phyloP scores from a whole-genome alignment of 2,888 invertebrate genomes.

The Coenonympha glycerion region DNA sequence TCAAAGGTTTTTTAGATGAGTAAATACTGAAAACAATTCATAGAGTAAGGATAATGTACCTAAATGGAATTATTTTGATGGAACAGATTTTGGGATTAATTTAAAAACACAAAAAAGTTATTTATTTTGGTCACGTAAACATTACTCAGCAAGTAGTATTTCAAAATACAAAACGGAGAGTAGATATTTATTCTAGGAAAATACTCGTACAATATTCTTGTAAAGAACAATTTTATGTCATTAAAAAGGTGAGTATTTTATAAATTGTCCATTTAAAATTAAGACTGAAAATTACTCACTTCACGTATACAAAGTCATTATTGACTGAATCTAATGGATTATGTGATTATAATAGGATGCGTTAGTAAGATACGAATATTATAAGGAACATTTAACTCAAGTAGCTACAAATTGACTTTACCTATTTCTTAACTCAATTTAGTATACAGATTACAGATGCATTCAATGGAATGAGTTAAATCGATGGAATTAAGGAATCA shows the following conservation, averaged over 20 bases:
- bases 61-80: too few relatives aligned
- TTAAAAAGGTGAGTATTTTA: too few relatives aligned
- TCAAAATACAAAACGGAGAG: not conserved
- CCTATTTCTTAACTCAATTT: not conserved
- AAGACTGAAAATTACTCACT: too few relatives aligned
- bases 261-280: too few relatives aligned
- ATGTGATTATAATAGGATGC: not conserved
- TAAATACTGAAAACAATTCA: too few relatives aligned
- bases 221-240: too few relatives aligned
- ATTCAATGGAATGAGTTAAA: constrained; percentile 14
- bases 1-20: too few relatives aligned
- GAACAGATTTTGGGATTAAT: too few relatives aligned
- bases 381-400: not conserved
- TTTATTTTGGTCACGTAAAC: not conserved
- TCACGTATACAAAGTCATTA: not conserved
- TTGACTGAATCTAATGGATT: not conserved
- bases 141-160: not conserved
- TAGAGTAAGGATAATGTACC: too few relatives aligned
- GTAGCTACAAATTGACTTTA: not conserved
- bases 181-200: too few relatives aligned
- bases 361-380: too few relatives aligned
- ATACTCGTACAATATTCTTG: too few relatives aligned
- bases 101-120: not conserved
- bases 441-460: constrained; percentile 4
- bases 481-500: constrained; percentile 9